Conservation (phyloP, 1,140 invertebrate genomes). For the Monochamus saltuarius region DNA sequence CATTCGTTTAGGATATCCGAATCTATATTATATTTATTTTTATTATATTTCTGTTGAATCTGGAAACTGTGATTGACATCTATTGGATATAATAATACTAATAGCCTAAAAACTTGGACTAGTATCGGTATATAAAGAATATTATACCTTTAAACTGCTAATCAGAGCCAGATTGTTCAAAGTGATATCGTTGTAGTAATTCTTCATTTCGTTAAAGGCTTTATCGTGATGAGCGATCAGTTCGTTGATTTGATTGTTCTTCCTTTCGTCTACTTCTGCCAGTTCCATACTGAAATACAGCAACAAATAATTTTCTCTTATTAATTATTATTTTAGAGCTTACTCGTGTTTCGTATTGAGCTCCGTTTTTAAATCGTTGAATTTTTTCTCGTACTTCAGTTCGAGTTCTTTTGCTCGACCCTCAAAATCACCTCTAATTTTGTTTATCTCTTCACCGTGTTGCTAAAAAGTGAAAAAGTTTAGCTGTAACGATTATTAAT, state of each 20-base stretch:
- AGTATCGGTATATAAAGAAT: too few species aligned
- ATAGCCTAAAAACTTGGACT: too few species aligned
- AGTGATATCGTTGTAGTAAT: constrained; percentile 93
- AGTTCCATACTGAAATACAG: constrained; percentile 64
- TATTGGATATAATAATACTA: too few species aligned
- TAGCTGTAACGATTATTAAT: too few species aligned
- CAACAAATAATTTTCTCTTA: background rate
- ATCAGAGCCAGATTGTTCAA: constrained; percentile 86
- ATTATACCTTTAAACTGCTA: constrained; percentile 73
- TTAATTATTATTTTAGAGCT: constrained; percentile 8
- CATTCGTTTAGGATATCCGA: too few species aligned
- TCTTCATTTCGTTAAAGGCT: constrained; percentile 84
- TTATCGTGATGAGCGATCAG: constrained; percentile 82
- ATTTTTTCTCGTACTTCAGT: constrained; percentile 77
- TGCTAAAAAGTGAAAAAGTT: constrained; percentile 26
- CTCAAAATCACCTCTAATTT: constrained; percentile 70
- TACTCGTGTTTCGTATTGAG: constrained; percentile 68
- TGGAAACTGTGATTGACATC: too few species aligned
- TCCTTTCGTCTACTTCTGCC: constrained; percentile 84
- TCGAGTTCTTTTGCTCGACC: constrained; percentile 75
- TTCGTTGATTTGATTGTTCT: constrained; percentile 81
- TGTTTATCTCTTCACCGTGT: constrained; percentile 64
- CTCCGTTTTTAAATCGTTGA: constrained; percentile 71
- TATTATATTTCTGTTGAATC: too few species aligned
- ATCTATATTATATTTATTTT: too few species aligned